These are phyloP conservation scores for Drosophila pseudotalamancana DNA, from an alignment of 2,888 invertebrate species.

Conservation along the genomic window DNA sequence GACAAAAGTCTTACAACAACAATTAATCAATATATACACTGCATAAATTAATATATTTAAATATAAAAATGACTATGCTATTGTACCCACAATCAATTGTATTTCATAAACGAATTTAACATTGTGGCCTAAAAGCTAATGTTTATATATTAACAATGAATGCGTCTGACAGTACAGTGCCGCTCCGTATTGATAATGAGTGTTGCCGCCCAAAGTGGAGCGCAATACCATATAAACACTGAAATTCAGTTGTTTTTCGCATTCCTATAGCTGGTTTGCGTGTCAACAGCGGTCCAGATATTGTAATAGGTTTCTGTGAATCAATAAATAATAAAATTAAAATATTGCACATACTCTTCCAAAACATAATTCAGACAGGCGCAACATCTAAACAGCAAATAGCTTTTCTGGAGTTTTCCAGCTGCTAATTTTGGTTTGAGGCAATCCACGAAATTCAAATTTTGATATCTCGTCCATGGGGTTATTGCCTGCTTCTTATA, in stretches of 20 bases:
- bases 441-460: constrained; percentile 83
- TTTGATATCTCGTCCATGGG: constrained; percentile 86
- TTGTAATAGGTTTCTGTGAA: constrained; percentile 78
- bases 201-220: neutral
- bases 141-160: constrained; percentile 5
- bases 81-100: constrained; percentile 44
- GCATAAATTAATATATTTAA: constrained; percentile 14
- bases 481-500: constrained; percentile 83
- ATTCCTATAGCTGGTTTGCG: constrained; percentile 1
- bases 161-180: neutral
- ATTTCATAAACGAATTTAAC: constrained; percentile 19
- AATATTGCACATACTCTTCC: neutral
- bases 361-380: constrained; percentile 63
- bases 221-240: neutral
- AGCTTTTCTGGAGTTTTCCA: constrained; percentile 33
- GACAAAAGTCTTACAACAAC: constrained; percentile 1
- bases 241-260: neutral
- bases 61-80: constrained; percentile 11
- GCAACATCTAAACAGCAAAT: constrained; percentile 74
- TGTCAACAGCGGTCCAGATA: constrained; percentile 69
- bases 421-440: constrained; percentile 66
- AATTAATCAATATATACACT: constrained; percentile 21
- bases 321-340: neutral
- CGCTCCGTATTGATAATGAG: neutral
- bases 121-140: constrained; percentile 8